Evolutionary conservation across 2,888 invertebrate species (phyloP).

Genomic region (Arrhopalites spinosus): DNA sequence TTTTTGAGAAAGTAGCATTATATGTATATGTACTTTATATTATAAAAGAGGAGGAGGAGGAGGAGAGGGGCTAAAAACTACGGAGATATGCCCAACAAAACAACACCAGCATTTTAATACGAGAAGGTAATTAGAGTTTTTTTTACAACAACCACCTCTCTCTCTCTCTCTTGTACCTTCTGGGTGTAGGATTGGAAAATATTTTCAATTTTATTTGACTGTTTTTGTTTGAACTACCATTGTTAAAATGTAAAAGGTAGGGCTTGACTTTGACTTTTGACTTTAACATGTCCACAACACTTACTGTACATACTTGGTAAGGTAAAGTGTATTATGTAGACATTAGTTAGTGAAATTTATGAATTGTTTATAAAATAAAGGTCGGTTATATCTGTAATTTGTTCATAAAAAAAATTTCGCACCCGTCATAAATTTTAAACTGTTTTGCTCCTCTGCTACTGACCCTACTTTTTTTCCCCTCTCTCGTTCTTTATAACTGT

Average conservation of each 20-base stretch:
- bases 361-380: constrained; percentile 14
- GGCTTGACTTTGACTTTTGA: background rate
- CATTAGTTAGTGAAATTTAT: constrained; percentile 2
- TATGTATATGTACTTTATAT: background rate
- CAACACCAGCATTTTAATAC: too few relatives aligned
- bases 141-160: too few relatives aligned
- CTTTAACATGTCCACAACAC: too few relatives aligned
- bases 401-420: constrained; percentile 1
- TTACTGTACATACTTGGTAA: too few relatives aligned
- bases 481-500: constrained; percentile 1
- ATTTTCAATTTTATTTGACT: constrained; percentile 13
- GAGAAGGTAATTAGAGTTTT: too few relatives aligned
- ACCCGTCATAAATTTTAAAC: constrained; percentile 5
- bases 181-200: constrained; percentile 11
- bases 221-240: constrained; percentile 4
- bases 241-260: background rate
- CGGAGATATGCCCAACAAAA: too few relatives aligned
- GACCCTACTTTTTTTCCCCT: constrained; percentile 6
- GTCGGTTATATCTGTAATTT: constrained; percentile 4
- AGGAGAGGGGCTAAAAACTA: too few relatives aligned
- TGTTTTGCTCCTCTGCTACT: background rate
- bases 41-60: background rate
- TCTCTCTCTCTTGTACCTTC: too few relatives aligned
- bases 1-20: too few relatives aligned
- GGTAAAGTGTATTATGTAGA: too few relatives aligned